Percentiles rank a stretch among this genome's conserved stretches.
phyloP scores from a whole-genome alignment of 1,140 invertebrate species.

The Eufriesea mexicana region DNA sequence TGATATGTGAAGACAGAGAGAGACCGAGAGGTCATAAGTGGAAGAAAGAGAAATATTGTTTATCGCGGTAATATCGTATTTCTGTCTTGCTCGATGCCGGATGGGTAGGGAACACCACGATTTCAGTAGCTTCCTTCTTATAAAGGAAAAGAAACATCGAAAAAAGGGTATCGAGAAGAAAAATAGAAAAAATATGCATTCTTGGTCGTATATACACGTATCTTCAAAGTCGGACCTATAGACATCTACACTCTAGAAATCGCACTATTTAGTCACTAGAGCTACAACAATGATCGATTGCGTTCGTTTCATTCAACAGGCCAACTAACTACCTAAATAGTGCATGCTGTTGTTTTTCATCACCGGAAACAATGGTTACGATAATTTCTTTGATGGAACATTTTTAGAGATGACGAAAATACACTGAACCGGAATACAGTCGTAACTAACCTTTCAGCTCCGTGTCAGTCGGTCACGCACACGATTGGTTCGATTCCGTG shows the following conservation, averaged over 20 bases:
- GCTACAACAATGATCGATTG: background rate
- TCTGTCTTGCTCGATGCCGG: conserved; percentile 31
- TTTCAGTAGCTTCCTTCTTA: conserved; percentile 8
- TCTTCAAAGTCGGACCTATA: background rate
- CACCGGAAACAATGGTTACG: background rate
- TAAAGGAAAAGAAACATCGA: conserved; percentile 8
- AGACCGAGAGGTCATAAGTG: background rate
- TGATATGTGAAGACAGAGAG: conserved; percentile 5
- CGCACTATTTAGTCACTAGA: background rate
- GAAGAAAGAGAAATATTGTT: conserved; percentile 31
- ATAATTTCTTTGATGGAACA: background rate
- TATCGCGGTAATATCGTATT: conserved; percentile 45
- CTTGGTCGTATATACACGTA: background rate
- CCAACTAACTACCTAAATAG: background rate
- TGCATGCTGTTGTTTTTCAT: background rate
- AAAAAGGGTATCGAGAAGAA: background rate
- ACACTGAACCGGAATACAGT: background rate
- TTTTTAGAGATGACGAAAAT: conserved; percentile 17
- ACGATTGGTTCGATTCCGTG: conserved; percentile 44
- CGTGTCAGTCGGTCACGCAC: conserved; percentile 34
- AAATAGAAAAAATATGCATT: background rate
- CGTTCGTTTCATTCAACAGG: background rate
- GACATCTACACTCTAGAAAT: background rate
- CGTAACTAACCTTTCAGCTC: conserved; percentile 34
- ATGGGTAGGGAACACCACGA: conserved; percentile 24